Conservation (phyloP, 1,140 invertebrate genomes). For the Pseudachorutes palmiensis region DNA sequence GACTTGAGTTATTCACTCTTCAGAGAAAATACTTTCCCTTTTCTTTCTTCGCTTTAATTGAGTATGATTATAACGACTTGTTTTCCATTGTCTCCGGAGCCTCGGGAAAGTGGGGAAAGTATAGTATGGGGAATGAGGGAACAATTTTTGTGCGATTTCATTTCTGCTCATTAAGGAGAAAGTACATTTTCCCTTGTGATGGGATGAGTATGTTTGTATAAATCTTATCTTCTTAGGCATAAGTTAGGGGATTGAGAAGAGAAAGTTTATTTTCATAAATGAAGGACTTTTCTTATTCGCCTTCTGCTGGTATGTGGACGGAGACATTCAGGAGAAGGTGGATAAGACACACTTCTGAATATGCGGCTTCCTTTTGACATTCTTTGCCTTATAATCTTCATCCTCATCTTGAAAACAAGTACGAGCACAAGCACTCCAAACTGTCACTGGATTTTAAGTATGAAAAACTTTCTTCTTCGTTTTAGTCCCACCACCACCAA, state of each 20-base stretch:
- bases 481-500: not conserved
- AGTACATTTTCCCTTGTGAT: no score
- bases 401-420: constrained; percentile 1
- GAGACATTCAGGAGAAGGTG: not conserved
- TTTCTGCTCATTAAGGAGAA: no score
- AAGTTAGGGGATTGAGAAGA: no score
- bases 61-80: not conserved
- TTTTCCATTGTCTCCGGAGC: not conserved
- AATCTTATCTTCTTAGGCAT: no score
- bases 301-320: no score
- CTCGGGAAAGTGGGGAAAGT: no score
- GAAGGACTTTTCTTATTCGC: no score
- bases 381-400: not conserved
- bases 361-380: not conserved
- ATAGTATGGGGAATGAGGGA: no score
- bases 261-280: no score
- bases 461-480: not conserved
- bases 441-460: constrained; percentile 11
- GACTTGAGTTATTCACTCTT: no score
- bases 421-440: constrained; percentile 1
- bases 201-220: no score
- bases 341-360: not conserved
- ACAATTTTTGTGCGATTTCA: no score
- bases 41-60: not conserved
- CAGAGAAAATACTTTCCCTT: not conserved